Percentiles rank a stretch among this genome's conserved stretches.
Evolutionary conservation across 2,113 vertebrate genomes (phyloP).

Genomic region (Gambusia affinis): DNA sequence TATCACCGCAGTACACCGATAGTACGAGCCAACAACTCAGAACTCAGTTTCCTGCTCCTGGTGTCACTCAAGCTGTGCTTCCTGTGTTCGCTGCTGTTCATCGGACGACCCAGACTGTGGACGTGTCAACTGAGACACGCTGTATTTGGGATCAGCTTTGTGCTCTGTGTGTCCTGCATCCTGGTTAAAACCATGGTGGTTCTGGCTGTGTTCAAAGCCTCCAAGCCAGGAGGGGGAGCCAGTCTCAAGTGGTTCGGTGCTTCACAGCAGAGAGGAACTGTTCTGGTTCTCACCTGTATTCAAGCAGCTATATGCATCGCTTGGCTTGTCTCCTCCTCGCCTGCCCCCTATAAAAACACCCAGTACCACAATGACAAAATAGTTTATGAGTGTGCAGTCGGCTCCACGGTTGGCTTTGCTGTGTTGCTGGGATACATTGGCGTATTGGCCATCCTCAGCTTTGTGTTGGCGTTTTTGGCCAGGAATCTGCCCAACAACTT

Average conservation of each 20-base stretch:
- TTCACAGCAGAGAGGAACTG: slow-evolving; percentile 65
- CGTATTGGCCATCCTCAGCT: slow-evolving; percentile 66
- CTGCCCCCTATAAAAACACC: slow-evolving; percentile 61
- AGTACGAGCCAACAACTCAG: slow-evolving; percentile 78
- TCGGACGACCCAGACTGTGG: slow-evolving; percentile 67
- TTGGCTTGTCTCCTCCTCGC: slow-evolving; percentile 62
- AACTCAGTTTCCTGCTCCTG: slow-evolving; percentile 64
- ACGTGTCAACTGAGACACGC: slow-evolving; percentile 70
- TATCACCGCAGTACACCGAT: slow-evolving; percentile 67
- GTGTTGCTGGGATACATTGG: slow-evolving; percentile 72
- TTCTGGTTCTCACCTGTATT: slow-evolving; percentile 57
- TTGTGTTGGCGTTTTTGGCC: slow-evolving; percentile 73
- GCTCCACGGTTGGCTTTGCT: slow-evolving; percentile 67
- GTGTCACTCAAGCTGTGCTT: slow-evolving; percentile 63
- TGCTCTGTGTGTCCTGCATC: slow-evolving; percentile 62
- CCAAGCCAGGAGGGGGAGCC: slow-evolving; percentile 53
- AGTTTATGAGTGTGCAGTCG: slow-evolving; percentile 70
- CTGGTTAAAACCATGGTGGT: slow-evolving; percentile 56
- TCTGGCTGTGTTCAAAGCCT: slow-evolving; percentile 48
- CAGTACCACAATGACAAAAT: slow-evolving; percentile 61
- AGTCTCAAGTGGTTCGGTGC: slow-evolving; percentile 67
- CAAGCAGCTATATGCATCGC: slow-evolving; percentile 66
- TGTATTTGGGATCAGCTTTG: slow-evolving; percentile 64
- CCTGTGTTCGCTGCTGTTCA: slow-evolving; percentile 74
- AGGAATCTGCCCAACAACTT: slow-evolving; percentile 76